Evolutionary conservation across 2,888 invertebrate species (phyloP), one percentile per base, ranked within the genome.

Genomic region (Drosophila mettleri): DNA sequence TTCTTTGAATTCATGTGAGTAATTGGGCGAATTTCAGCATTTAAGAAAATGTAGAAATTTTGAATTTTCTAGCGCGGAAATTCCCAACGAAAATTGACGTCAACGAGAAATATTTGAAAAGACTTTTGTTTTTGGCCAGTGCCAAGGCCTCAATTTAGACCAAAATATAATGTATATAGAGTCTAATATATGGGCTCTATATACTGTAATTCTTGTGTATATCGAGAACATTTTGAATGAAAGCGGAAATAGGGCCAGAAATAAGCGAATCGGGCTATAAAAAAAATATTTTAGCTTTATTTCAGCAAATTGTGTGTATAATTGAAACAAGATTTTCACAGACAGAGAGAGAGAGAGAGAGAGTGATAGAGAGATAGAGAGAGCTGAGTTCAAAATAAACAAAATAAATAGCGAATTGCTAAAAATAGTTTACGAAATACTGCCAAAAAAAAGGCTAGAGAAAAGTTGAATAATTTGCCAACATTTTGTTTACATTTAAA

Each of bases 381-480:
- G 38, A 41, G 22, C 24, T 16, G 34, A 41, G 39, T 64, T 57
- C 60, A 60, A 69, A 63, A 69, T 74, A 74, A 73, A 74, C 73
- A 60, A 43, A 43, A 69, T 43, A 73, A 58, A 51, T 51, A 59
- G 36, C 48, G 14, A 18, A 20, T 4, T 33, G 59, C 45, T 63
- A 68, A 45, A 73, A 60, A 62, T 73, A 72, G 67, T 24, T 33
- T 14, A 12, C 22, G 18, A 60, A 36, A 62, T 48, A 60, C 59
- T 51, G 59, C 45, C 33, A 48, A 48, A 16, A 45, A 27, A 24
- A 45, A 45, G 27, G 61, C 58, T 67, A 63, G 77, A 22, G 18
- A 49, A 73, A 78, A 85, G 74, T 85, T 83, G 74, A 83, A 79
- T 82, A 79, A 85, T 85, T 43, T 83, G 85, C 77, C 61, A 54